These are phyloP conservation scores for Brenthis hecate DNA, from an alignment of 2,888 invertebrate species.

Conservation along the genomic window DNA sequence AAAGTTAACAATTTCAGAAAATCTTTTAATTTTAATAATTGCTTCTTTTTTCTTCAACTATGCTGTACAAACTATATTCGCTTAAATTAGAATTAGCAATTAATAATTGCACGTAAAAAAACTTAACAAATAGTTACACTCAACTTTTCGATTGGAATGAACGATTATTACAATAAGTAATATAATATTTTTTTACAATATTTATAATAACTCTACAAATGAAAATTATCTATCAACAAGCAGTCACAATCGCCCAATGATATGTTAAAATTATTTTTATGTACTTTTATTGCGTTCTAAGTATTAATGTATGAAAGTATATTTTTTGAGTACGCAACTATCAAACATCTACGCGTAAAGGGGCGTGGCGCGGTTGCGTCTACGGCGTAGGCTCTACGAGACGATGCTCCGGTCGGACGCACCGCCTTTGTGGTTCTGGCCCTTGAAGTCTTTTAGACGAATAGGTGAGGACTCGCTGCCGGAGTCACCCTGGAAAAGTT, in stretches of 20 bases:
- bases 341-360: constrained; percentile 29
- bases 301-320: constrained; percentile 47
- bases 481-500: constrained; percentile 81
- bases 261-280: constrained; percentile 79
- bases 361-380: constrained; percentile 38
- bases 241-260: constrained; percentile 83
- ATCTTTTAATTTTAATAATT: constrained; percentile 81
- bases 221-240: constrained; percentile 77
- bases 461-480: constrained; percentile 86
- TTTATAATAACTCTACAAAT: constrained; percentile 71
- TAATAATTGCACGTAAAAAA: constrained; percentile 83
- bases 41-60: constrained; percentile 79
- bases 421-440: constrained; percentile 71
- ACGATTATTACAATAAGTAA: constrained; percentile 78
- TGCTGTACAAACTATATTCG: constrained; percentile 81
- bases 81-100: constrained; percentile 82
- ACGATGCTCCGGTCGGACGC: constrained; percentile 69
- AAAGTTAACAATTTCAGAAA: constrained; percentile 73
- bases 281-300: constrained; percentile 74
- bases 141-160: constrained; percentile 82
- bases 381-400: constrained; percentile 52
- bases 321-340: constrained; percentile 38
- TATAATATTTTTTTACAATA: constrained; percentile 71
- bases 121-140: constrained; percentile 82
- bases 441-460: constrained; percentile 76